A percentile compares a stretch with the other conserved stretches of the same genome.
phyloP scores from a whole-genome alignment of 2,888 invertebrate species.

The Melitaea athalia region DNA sequence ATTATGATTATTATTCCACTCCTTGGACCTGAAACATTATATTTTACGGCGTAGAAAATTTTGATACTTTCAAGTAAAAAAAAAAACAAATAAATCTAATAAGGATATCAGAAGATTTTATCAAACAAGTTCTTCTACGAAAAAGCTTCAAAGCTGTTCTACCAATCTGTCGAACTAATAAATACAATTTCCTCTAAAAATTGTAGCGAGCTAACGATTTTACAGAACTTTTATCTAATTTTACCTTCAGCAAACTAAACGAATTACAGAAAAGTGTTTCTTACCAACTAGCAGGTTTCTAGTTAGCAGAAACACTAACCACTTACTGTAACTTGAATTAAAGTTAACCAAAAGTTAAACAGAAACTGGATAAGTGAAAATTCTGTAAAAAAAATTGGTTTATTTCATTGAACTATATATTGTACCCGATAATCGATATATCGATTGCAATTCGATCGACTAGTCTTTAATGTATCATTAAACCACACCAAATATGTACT shows the following conservation, averaged over 20 bases:
- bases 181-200: constrained; percentile 8
- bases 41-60: no score
- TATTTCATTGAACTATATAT: no score
- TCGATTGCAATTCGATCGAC: no score
- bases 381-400: neutral
- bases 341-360: constrained; percentile 2
- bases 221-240: constrained; percentile 3
- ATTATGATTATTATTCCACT: no score
- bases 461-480: no score
- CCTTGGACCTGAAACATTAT: no score
- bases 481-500: no score
- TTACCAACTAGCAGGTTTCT: neutral
- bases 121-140: no score
- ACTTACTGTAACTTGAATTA: constrained; percentile 1
- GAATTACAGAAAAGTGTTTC: constrained; percentile 9
- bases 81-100: no score
- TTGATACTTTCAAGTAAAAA: no score
- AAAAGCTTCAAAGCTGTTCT: neutral
- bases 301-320: constrained; percentile 6
- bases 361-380: neutral
- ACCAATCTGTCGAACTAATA: constrained; percentile 7
- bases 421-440: no score
- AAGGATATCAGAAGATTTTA: no score
- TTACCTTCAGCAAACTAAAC: constrained; percentile 1
- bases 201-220: constrained; percentile 3